Evolutionary conservation across 2,797 vertebrate species (phyloP).

Genomic region (Silurus aristotelis): DNA sequence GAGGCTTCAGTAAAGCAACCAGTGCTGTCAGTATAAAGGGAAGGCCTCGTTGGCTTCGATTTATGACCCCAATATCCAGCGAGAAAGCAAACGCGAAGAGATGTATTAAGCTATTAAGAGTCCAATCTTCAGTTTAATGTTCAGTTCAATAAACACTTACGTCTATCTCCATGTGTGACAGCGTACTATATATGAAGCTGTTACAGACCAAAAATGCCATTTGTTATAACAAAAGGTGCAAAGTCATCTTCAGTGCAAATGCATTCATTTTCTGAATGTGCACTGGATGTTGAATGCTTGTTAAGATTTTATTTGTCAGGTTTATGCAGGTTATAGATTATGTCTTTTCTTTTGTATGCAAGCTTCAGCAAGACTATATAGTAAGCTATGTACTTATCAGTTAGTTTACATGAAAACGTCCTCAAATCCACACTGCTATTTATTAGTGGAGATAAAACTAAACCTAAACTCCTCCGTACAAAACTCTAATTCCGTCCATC

Average conservation of each 20-base stretch:
- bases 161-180: conserved; percentile 17
- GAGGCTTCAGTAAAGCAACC: neutral
- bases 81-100: neutral
- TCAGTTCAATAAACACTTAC: neutral
- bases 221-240: neutral
- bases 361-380: neutral
- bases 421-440: neutral
- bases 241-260: neutral
- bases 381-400: neutral
- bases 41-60: neutral
- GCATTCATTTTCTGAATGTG: neutral
- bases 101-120: conserved; percentile 16
- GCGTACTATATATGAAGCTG: neutral
- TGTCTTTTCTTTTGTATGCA: neutral
- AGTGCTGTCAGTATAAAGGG: neutral
- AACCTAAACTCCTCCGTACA: neutral
- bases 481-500: neutral
- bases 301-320: neutral
- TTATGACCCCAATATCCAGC: conserved; percentile 1
- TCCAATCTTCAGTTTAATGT: conserved; percentile 10
- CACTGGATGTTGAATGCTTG: too few species aligned
- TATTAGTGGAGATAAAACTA: neutral
- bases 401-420: neutral
- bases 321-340: neutral
- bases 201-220: neutral